phyloP scores from a whole-genome alignment of 2,888 invertebrate genomes.

The Sepioteuthis lessoniana region DNA sequence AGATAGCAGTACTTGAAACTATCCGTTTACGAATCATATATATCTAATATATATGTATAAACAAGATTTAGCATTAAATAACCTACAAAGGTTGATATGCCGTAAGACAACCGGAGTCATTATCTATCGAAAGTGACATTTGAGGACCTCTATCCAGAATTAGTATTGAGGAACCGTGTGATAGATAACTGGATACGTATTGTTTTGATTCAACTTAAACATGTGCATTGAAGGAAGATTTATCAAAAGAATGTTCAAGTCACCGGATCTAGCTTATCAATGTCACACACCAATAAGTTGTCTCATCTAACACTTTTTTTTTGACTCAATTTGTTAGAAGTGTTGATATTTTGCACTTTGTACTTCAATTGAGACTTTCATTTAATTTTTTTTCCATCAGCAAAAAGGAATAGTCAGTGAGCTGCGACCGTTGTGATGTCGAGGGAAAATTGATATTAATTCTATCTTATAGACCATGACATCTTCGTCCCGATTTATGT shows the following conservation, averaged over 20 bases:
- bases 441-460: slow-evolving; percentile 15
- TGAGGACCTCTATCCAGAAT: too few species aligned
- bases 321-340: background rate
- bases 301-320: background rate
- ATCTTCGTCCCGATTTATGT: background rate
- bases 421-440: background rate
- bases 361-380: background rate
- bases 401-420: background rate
- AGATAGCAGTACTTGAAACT: too few species aligned
- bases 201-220: background rate
- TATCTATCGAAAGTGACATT: too few species aligned
- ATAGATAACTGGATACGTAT: background rate
- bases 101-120: too few species aligned
- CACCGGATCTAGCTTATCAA: background rate
- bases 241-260: background rate
- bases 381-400: background rate
- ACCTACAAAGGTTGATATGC: too few species aligned
- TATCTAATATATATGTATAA: too few species aligned
- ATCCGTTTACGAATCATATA: too few species aligned
- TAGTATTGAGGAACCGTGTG: background rate
- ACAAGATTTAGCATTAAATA: too few species aligned
- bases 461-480: slow-evolving; percentile 18
- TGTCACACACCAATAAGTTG: background rate
- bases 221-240: background rate
- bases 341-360: background rate